phyloP scores from a whole-genome alignment of 1,140 invertebrate genomes.

The Scaptomyza pallida region DNA sequence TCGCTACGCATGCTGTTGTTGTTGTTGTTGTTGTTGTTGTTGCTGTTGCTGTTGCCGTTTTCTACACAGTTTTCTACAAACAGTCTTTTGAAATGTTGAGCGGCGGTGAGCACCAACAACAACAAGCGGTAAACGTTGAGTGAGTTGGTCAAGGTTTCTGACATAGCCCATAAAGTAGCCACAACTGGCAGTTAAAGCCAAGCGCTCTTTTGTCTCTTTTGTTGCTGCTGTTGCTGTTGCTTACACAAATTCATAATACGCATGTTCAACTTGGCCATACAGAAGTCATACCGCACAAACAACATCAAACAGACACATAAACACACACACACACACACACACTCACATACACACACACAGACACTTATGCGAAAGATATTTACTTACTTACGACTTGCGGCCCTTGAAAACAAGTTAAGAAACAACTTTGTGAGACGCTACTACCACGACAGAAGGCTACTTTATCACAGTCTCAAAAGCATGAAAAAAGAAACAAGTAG shows the following conservation, averaged over 20 bases:
- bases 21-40: slow-evolving; percentile 25
- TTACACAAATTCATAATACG: slow-evolving; percentile 50
- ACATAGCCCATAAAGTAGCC: slow-evolving; percentile 58
- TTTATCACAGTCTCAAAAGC: slow-evolving; percentile 2
- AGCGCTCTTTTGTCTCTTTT: slow-evolving; percentile 33
- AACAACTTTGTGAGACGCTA: background rate
- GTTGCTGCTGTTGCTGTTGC: slow-evolving; percentile 15
- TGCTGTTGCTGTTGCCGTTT: slow-evolving; percentile 15
- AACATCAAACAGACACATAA: too few relatives aligned
- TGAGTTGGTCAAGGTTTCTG: slow-evolving; percentile 75
- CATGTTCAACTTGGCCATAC: slow-evolving; percentile 29
- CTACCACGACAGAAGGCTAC: slow-evolving; percentile 20
- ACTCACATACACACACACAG: background rate
- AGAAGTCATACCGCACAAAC: slow-evolving; percentile 1
- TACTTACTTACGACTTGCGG: slow-evolving; percentile 20
- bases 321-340: slow-evolving; percentile 6
- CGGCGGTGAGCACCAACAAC: slow-evolving; percentile 45
- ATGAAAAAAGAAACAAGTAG: too few relatives aligned
- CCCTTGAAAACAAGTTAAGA: slow-evolving; percentile 48
- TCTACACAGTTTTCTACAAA: slow-evolving; percentile 45
- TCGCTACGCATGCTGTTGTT: slow-evolving; percentile 50
- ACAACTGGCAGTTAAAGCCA: slow-evolving; percentile 28
- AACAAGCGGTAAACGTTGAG: slow-evolving; percentile 26
- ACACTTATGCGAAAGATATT: slow-evolving; percentile 6
- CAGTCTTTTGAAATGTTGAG: slow-evolving; percentile 71